A percentile compares a stretch with the other conserved stretches of the same genome.
phyloP scores from a whole-genome alignment of 2,888 invertebrate genomes.

The Chydorus sphaericus region DNA sequence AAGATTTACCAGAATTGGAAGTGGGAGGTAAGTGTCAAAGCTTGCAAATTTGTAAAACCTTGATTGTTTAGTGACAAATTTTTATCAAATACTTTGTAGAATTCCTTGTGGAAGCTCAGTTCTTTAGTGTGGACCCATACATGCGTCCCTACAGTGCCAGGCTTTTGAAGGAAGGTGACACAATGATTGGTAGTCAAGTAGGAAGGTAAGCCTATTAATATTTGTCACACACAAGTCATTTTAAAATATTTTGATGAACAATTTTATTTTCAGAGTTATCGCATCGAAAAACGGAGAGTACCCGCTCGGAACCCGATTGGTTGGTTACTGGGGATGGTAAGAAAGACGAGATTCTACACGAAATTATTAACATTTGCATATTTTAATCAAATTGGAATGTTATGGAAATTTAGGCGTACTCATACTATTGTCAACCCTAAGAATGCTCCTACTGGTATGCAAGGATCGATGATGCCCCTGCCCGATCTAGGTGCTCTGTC shows the following conservation, averaged over 20 bases:
- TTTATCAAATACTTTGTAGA: background rate
- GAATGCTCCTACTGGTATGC: conserved; percentile 16
- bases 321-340: conserved; percentile 50
- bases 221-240: background rate
- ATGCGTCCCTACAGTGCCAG: conserved; percentile 30
- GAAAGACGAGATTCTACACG: background rate
- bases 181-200: conserved; percentile 55
- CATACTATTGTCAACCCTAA: conserved; percentile 36
- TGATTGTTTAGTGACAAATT: background rate
- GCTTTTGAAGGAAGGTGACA: conserved; percentile 33
- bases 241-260: background rate
- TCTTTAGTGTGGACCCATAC: conserved; percentile 56
- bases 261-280: conserved; percentile 38
- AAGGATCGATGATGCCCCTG: conserved; percentile 24
- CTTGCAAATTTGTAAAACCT: too few species aligned
- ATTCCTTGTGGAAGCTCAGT: conserved; percentile 45
- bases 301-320: conserved; percentile 46
- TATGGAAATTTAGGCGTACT: conserved; percentile 33
- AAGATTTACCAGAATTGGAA: conserved; percentile 46
- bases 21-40: conserved; percentile 42
- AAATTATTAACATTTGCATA: background rate
- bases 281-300: conserved; percentile 47
- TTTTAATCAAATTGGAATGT: too few species aligned
- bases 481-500: conserved; percentile 45
- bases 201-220: conserved; percentile 37